Conservation (phyloP, 2,113 vertebrate genomes). For the Hemiprocne comata region DNA sequence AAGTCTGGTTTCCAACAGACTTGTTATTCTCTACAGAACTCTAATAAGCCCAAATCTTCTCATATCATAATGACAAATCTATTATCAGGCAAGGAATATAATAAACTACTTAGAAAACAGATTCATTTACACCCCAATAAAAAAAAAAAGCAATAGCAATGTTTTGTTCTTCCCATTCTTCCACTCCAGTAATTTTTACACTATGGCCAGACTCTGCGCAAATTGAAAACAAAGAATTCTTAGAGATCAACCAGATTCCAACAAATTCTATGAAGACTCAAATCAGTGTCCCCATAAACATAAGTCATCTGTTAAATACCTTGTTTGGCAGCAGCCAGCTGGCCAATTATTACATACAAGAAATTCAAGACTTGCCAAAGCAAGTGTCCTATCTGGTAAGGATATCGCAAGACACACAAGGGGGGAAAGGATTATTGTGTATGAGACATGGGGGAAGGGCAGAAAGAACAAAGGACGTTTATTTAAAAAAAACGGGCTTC, state of each 20-base stretch:
- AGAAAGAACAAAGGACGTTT: slow-evolving; percentile 31
- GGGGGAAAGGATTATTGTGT: neutral
- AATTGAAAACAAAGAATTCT: neutral
- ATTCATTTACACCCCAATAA: neutral
- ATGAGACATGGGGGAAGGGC: neutral
- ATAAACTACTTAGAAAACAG: neutral
- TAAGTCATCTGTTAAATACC: neutral
- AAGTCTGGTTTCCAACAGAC: neutral
- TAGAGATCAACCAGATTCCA: neutral
- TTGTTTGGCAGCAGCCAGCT: neutral
- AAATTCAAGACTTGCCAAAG: neutral
- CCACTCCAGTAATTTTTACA: neutral
- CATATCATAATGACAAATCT: neutral
- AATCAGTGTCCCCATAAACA: neutral
- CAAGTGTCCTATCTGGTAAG: neutral
- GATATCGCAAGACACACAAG: neutral
- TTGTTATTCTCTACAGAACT: neutral
- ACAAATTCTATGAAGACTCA: neutral
- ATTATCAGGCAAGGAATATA: neutral
- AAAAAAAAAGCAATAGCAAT: neutral
- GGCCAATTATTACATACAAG: neutral
- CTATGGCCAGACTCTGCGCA: neutral
- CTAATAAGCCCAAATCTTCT: neutral
- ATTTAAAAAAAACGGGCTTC: neutral
- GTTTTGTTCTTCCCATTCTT: neutral